Evolutionary conservation across 2,888 invertebrate species (phyloP).

Genomic region (Xanthorhoe designata): DNA sequence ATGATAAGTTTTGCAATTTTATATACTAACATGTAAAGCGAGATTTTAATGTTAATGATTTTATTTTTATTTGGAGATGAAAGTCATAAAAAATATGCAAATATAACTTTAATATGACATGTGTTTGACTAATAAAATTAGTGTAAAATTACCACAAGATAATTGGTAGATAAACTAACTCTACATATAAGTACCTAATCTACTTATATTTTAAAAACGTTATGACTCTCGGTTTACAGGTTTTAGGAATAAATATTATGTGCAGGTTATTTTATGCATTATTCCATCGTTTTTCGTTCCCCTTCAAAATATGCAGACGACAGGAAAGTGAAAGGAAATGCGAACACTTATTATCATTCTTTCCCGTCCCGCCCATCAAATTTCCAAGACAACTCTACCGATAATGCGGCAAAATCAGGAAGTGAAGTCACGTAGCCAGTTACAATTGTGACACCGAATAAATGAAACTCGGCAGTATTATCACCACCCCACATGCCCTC

Average conservation of each 20-base stretch:
- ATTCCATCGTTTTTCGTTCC: conserved; percentile 25
- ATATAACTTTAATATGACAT: conserved; percentile 15
- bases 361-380: conserved; percentile 57
- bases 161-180: not conserved
- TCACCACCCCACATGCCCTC: conserved; percentile 67
- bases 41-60: conserved; percentile 15
- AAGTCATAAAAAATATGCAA: conserved; percentile 16
- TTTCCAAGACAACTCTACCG: conserved; percentile 61
- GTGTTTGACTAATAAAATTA: conserved; percentile 17
- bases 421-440: conserved; percentile 72
- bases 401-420: conserved; percentile 63
- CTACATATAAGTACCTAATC: not conserved
- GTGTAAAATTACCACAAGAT: conserved; percentile 11
- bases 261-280: conserved; percentile 6
- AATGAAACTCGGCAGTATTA: conserved; percentile 68
- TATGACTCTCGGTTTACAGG: not conserved
- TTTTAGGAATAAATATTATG: not conserved
- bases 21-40: conserved; percentile 46
- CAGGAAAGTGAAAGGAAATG: conserved; percentile 45
- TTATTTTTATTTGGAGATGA: conserved; percentile 19
- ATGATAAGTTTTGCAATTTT: conserved; percentile 53
- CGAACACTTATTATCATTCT: conserved; percentile 53
- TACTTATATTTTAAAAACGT: not conserved
- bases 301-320: conserved; percentile 41
- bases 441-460: conserved; percentile 73